Base-by-base conservation (phyloP, 1,140 invertebrate species). In the Zaprionus capensis region DNA sequence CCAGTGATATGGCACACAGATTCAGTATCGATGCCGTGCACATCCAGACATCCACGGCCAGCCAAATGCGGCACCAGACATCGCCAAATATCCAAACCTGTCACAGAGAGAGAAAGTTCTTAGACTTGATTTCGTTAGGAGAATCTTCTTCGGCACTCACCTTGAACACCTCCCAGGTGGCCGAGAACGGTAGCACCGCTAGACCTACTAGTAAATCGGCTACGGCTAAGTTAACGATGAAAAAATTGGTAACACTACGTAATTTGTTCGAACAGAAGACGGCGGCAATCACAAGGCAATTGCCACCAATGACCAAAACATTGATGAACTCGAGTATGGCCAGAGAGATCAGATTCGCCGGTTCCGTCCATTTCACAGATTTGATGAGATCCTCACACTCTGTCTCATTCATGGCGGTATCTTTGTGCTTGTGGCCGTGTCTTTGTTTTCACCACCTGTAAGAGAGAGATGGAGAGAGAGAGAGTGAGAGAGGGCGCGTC, bases 1-100 rank as follows among this genome's bases (percentile, higher is more conserved):
- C 98, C 81, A 98, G 93, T 22, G 97, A 98, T 84, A 99, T 99
- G 81, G 96, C 97, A 91, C 97, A 97, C 31, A 99, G 95, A 93
- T 98, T 99, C 62, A 99, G 94, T 81, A 99, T 99, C 79, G 97
- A 98, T 1, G 98, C 98, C 0, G 98, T 99, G 93, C 98, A 95
- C 96, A 99, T 97, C 96, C 98, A 98, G 2, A 99, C 98, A 93
- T 99, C 98, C 22, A 98, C 95, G 0, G 98, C 98, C 69, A 98
- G 93, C 97, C 97, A 99, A 72, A 98, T 95, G 55, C 97, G 96
- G 92, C 98, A 99, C 97, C 97, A 98, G 22, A 97, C 94, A 92
- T 97, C 96, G 44, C 97, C 97, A 90, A 98, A 98, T 81, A 98
- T 97, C 98, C 98, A 99, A 85, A 97, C 95, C 95, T 98, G 94